Percentiles rank a stretch among this genome's conserved stretches.
Evolutionary conservation across 2,113 vertebrate species (phyloP).

Genomic region (Gyps fulvus): DNA sequence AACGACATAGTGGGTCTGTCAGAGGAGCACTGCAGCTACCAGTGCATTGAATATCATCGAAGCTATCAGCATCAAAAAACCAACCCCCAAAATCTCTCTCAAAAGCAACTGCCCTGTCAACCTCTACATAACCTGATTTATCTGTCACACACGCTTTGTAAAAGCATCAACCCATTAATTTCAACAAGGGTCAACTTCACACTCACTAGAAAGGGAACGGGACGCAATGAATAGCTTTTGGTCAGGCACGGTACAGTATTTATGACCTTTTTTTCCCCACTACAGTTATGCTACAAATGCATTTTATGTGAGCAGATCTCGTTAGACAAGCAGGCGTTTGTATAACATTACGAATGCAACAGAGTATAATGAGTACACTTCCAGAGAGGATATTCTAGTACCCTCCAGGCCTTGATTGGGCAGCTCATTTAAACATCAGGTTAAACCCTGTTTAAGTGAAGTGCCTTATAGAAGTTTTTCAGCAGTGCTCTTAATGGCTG

Average conservation of each 20-base stretch:
- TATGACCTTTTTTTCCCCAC: neutral
- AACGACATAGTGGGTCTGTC: neutral
- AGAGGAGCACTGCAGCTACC: neutral
- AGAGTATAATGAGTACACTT: neutral
- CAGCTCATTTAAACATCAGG: slow-evolving; percentile 31
- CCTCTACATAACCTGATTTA: neutral
- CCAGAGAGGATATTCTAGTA: slow-evolving; percentile 10
- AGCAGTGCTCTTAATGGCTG: neutral
- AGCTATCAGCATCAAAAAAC: neutral
- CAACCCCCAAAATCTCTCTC: neutral
- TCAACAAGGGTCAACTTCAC: neutral
- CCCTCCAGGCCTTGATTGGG: slow-evolving; percentile 3
- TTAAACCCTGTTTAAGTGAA: slow-evolving; percentile 34
- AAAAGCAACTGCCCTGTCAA: neutral
- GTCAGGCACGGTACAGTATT: neutral
- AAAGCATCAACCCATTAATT: neutral
- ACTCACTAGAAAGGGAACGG: neutral
- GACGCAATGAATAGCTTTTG: neutral
- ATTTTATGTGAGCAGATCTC: neutral
- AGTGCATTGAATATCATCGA: neutral
- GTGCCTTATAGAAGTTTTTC: neutral
- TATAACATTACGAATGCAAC: neutral
- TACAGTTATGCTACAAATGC: neutral
- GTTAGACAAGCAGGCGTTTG: neutral
- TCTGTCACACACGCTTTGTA: neutral